Evolutionary conservation across 2,888 invertebrate genomes (phyloP).

Genomic region (Athalia rosae): DNA sequence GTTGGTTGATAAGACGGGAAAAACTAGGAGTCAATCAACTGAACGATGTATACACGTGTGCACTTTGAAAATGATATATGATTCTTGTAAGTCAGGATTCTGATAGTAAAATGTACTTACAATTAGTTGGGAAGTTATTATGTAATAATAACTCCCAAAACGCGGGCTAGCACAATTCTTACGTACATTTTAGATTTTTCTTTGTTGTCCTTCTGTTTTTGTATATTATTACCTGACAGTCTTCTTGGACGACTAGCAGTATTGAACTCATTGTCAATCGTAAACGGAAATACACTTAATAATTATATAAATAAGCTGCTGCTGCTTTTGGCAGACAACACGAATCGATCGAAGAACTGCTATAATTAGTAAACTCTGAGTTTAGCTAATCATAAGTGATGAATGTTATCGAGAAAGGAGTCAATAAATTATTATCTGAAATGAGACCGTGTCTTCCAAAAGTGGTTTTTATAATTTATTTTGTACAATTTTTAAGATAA

Average conservation of each 20-base stretch:
- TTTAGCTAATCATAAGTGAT: constrained; percentile 3
- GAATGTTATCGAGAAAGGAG: neutral
- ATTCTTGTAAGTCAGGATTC: constrained; percentile 17
- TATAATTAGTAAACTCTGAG: constrained; percentile 2
- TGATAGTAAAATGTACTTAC: constrained; percentile 17
- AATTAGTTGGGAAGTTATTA: constrained; percentile 8
- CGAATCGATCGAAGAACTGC: neutral
- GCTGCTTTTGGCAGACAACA: too few species aligned
- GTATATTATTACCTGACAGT: neutral
- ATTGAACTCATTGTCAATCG: neutral
- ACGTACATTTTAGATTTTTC: neutral
- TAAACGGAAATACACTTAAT: too few species aligned
- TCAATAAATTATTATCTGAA: constrained; percentile 30
- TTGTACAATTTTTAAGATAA: neutral
- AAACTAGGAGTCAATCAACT: too few species aligned
- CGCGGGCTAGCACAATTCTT: constrained; percentile 21
- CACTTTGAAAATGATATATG: neutral
- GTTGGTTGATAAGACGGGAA: too few species aligned
- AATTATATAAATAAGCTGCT: neutral
- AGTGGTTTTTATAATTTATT: neutral
- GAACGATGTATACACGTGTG: too few species aligned
- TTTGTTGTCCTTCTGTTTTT: neutral
- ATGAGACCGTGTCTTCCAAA: neutral
- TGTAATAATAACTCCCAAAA: constrained; percentile 6
- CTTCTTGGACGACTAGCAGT: neutral